Evolutionary conservation across 1,140 invertebrate genomes (phyloP).

Genomic region (Nixonia krombeini): DNA sequence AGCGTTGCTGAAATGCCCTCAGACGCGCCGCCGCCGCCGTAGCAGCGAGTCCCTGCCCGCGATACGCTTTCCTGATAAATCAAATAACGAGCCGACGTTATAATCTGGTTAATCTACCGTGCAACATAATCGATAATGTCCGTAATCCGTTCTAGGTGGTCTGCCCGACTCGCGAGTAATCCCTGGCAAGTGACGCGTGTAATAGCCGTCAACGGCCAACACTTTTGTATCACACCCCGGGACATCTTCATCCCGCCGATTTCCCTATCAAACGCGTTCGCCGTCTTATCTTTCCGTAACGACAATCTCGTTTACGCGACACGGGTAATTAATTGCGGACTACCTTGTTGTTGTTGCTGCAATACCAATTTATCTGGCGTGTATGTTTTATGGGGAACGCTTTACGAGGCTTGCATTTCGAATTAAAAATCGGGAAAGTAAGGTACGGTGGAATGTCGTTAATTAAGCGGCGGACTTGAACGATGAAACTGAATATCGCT

Average conservation of each 20-base stretch:
- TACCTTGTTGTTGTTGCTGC: too few relatives aligned
- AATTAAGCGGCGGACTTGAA: too few relatives aligned
- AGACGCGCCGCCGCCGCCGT: conserved; percentile 13
- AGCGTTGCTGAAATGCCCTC: conserved; percentile 35
- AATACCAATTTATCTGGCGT: too few relatives aligned
- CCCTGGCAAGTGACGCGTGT: conserved; percentile 58
- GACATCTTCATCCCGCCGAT: conserved; percentile 64
- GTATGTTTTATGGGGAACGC: too few relatives aligned
- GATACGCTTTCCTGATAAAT: conserved; percentile 62
- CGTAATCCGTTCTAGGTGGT: conserved; percentile 56
- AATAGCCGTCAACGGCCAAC: conserved; percentile 49
- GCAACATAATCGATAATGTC: conserved; percentile 62
- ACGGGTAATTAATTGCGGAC: too few relatives aligned
- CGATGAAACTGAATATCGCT: too few relatives aligned
- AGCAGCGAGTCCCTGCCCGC: conserved; percentile 10
- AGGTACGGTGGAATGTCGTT: too few relatives aligned
- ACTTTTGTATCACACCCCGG: conserved; percentile 27
- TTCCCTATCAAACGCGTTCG: too few relatives aligned
- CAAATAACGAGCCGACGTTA: conserved; percentile 61
- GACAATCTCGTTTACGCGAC: too few relatives aligned
- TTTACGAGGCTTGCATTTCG: too few relatives aligned
- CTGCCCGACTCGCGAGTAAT: conserved; percentile 23
- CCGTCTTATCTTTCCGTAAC: too few relatives aligned
- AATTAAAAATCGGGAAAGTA: too few relatives aligned
- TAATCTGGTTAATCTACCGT: conserved; percentile 63